Conservation (phyloP, 2,797 vertebrate genomes). For the Coregonus sp. region DNA sequence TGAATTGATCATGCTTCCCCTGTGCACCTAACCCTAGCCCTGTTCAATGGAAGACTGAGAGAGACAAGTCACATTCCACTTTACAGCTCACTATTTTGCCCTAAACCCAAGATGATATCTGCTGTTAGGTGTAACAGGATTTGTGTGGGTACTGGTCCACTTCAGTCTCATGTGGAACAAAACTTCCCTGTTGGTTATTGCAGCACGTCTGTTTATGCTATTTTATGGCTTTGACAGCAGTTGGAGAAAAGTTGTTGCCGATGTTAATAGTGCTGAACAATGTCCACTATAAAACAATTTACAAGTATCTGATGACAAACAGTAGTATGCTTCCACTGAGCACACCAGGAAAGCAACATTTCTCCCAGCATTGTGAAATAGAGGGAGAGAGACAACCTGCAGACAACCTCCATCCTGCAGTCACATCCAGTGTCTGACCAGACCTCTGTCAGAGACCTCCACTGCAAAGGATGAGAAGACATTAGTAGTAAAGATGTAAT, state of each 20-base stretch:
- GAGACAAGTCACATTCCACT: slow-evolving; percentile 30
- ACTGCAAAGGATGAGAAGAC: too few relatives aligned
- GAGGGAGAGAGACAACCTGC: neutral
- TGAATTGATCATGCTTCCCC: too few relatives aligned
- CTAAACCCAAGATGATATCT: slow-evolving; percentile 3
- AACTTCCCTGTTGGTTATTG: neutral
- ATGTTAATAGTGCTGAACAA: neutral
- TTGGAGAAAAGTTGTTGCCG: neutral
- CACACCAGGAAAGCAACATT: neutral
- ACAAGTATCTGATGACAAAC: neutral
- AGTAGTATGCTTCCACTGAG: neutral
- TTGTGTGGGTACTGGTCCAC: neutral
- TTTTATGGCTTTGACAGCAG: neutral
- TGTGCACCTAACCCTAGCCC: neutral
- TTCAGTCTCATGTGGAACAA: neutral
- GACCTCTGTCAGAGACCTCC: neutral
- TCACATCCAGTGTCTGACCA: neutral
- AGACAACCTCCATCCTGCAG: neutral
- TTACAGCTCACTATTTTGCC: neutral
- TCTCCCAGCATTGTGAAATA: neutral
- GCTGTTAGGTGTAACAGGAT: neutral
- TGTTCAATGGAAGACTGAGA: slow-evolving; percentile 12
- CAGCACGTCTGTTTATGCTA: neutral
- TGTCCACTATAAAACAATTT: neutral
- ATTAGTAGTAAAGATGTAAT: too few relatives aligned